These are phyloP conservation scores for Lissocephala sabroskyi DNA, from an alignment of 2,888 invertebrate genomes.

Conservation along the genomic window DNA sequence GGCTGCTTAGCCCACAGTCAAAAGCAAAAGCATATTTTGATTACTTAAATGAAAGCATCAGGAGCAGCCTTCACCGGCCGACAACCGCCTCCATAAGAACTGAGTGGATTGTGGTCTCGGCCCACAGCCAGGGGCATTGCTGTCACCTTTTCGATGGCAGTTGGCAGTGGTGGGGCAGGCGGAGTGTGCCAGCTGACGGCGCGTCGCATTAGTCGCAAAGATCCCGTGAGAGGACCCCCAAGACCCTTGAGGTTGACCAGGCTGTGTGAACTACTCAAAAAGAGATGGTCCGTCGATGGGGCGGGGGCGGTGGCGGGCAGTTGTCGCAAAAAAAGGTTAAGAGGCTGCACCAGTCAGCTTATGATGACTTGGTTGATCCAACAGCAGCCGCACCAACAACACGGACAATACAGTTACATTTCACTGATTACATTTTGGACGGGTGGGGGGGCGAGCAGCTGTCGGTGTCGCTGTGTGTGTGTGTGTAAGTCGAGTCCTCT, in stretches of 20 bases:
- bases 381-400: conserved; percentile 26
- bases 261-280: conserved; percentile 55
- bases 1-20: conserved; percentile 47
- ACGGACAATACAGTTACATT: conserved; percentile 64
- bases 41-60: conserved; percentile 57
- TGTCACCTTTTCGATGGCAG: conserved; percentile 57
- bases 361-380: conserved; percentile 40
- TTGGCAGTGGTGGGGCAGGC: conserved; percentile 4
- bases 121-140: conserved; percentile 36
- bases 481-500: conserved; percentile 57
- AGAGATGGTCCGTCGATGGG: conserved; percentile 46
- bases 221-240: not conserved
- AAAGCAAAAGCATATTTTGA: conserved; percentile 65
- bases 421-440: conserved; percentile 63
- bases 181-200: conserved; percentile 12
- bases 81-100: conserved; percentile 5
- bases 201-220: conserved; percentile 4
- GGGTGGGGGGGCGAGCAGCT: not conserved
- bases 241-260: conserved; percentile 21
- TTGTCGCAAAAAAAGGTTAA: conserved; percentile 38
- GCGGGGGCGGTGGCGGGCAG: conserved; percentile 4
- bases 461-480: conserved; percentile 18
- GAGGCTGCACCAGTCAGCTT: conserved; percentile 32
- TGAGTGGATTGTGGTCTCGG: not conserved
- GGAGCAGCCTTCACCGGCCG: conserved; percentile 15